Conservation (phyloP, 2,797 vertebrate species). For the Masticophis lateralis region DNA sequence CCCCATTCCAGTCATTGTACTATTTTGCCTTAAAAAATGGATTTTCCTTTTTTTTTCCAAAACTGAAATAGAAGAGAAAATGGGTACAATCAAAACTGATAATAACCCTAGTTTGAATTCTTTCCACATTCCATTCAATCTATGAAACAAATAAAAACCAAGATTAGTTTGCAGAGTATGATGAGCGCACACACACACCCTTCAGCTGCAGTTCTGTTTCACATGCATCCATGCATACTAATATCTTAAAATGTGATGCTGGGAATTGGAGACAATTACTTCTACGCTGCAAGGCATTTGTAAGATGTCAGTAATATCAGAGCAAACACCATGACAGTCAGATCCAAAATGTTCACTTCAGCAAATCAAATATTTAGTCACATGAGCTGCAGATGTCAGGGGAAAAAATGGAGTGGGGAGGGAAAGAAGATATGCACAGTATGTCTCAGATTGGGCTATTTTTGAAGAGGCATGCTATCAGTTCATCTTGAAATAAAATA, state of each 20-base stretch:
- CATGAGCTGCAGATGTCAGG: slow-evolving; percentile 15
- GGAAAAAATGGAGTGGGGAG: background rate
- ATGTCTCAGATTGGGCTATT: slow-evolving; percentile 52
- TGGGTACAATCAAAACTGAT: slow-evolving; percentile 24
- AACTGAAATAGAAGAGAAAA: slow-evolving; percentile 4
- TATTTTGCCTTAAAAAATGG: background rate
- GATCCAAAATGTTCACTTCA: slow-evolving; percentile 30
- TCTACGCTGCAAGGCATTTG: slow-evolving; percentile 13
- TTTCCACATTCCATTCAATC: slow-evolving; percentile 25
- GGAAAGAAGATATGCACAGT: slow-evolving; percentile 44
- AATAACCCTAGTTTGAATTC: slow-evolving; percentile 31
- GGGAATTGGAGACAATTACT: slow-evolving; percentile 60
- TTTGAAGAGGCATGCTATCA: slow-evolving; percentile 53
- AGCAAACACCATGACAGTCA: slow-evolving; percentile 18
- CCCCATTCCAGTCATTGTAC: background rate
- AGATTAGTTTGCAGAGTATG: slow-evolving; percentile 27
- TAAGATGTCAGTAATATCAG: slow-evolving; percentile 30
- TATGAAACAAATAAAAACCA: slow-evolving; percentile 21
- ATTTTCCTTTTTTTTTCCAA: background rate
- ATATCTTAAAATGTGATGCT: slow-evolving; percentile 60
- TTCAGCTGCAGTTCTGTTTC: slow-evolving; percentile 65
- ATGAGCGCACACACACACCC: slow-evolving; percentile 37
- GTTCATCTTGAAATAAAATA: slow-evolving; percentile 59
- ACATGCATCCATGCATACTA: slow-evolving; percentile 60
- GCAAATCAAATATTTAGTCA: slow-evolving; percentile 31